Percentiles rank a stretch among this genome's conserved stretches.
Conservation (phyloP, 2,797 vertebrate genomes). For the Siniperca obscura region DNA sequence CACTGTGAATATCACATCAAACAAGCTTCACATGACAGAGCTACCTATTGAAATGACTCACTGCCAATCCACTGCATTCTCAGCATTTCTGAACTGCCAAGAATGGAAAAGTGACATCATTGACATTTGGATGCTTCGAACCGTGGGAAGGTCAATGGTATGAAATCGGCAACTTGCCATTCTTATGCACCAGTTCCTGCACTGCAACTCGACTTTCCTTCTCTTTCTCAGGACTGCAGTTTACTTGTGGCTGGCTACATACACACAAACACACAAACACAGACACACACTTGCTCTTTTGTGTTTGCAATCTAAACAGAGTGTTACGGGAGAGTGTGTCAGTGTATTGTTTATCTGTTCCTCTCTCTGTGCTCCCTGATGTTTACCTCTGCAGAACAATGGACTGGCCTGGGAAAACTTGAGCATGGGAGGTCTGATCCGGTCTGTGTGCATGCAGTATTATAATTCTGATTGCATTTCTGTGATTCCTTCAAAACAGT, state of each 20-base stretch:
- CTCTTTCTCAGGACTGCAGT: constrained; percentile 21
- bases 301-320: constrained; percentile 80
- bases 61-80: constrained; percentile 24
- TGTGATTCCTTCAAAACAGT: constrained; percentile 14
- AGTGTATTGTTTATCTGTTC: constrained; percentile 75
- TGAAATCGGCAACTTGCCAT: constrained; percentile 41
- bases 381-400: constrained; percentile 80
- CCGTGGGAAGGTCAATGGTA: constrained; percentile 36
- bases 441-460: not conserved
- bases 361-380: constrained; percentile 60
- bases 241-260: constrained; percentile 23
- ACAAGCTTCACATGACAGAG: constrained; percentile 13
- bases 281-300: constrained; percentile 51
- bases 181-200: constrained; percentile 23
- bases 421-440: constrained; percentile 42
- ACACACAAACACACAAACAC: constrained; percentile 20
- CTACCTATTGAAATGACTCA: constrained; percentile 2
- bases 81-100: constrained; percentile 25
- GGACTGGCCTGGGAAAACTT: constrained; percentile 67
- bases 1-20: constrained; percentile 29
- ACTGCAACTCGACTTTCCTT: not conserved
- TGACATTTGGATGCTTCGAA: constrained; percentile 31
- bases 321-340: constrained; percentile 70
- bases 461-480: constrained; percentile 47
- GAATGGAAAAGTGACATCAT: constrained; percentile 34